phyloP scores from a whole-genome alignment of 2,113 vertebrate genomes.

The Notiomystis cincta region DNA sequence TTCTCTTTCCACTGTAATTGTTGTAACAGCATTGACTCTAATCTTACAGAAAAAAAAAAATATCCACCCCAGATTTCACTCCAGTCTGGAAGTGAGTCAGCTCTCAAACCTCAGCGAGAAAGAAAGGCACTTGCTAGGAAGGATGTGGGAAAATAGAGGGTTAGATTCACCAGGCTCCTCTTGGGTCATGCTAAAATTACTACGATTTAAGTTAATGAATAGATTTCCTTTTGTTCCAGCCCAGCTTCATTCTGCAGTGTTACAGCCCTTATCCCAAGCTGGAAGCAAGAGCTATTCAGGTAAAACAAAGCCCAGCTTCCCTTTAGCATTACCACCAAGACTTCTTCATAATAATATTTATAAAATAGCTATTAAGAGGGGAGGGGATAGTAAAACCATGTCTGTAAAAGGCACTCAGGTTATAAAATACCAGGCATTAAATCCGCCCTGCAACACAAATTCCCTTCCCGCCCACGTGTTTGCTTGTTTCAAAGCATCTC shows the following conservation, averaged over 20 bases:
- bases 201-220: constrained; percentile 59
- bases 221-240: constrained; percentile 56
- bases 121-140: constrained; percentile 45
- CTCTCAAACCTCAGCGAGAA: constrained; percentile 33
- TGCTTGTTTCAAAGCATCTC: not conserved
- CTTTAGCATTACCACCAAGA: constrained; percentile 38
- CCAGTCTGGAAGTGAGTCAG: constrained; percentile 34
- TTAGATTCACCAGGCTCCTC: constrained; percentile 54
- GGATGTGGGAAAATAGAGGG: constrained; percentile 53
- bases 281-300: constrained; percentile 25
- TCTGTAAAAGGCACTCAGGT: not conserved
- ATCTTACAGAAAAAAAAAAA: not conserved
- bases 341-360: constrained; percentile 55
- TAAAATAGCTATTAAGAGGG: constrained; percentile 56
- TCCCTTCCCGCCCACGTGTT: not conserved
- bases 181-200: constrained; percentile 63
- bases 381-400: constrained; percentile 23
- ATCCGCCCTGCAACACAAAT: not conserved
- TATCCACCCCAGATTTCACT: not conserved
- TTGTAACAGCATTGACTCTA: not conserved
- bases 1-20: not conserved
- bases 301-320: constrained; percentile 52
- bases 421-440: constrained; percentile 31
- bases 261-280: constrained; percentile 44
- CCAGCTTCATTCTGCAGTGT: constrained; percentile 27